These are phyloP conservation scores for Patella caerulea DNA, from an alignment of 2,888 invertebrate genomes.

Conservation along the genomic window DNA sequence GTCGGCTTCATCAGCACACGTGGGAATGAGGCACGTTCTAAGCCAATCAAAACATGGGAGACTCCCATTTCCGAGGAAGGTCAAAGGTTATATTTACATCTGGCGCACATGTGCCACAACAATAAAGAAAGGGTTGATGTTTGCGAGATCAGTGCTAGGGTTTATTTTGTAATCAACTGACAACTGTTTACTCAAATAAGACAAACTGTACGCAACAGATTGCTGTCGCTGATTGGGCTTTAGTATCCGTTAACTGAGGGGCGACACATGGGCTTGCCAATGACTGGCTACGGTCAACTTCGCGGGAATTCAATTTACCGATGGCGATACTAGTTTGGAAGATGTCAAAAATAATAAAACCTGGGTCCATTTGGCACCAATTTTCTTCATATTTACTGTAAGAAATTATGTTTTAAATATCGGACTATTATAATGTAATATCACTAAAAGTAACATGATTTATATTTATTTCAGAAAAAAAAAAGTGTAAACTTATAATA, in stretches of 20 bases:
- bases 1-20: conserved; percentile 40
- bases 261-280: too few species aligned
- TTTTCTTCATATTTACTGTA: too few species aligned
- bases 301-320: too few species aligned
- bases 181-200: not conserved
- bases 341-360: too few species aligned
- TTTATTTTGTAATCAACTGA: not conserved
- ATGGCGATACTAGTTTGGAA: too few species aligned
- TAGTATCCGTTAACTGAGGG: not conserved
- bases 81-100: conserved; percentile 58
- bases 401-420: too few species aligned
- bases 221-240: not conserved
- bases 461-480: too few species aligned
- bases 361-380: too few species aligned
- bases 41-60: conserved; percentile 44
- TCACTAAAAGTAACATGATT: too few species aligned
- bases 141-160: not conserved
- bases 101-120: conserved; percentile 6
- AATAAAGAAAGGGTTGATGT: not conserved
- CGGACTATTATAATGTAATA: too few species aligned
- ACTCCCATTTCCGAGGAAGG: conserved; percentile 39
- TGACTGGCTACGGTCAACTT: too few species aligned
- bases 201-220: not conserved
- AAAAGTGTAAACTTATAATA: too few species aligned
- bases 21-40: conserved; percentile 48